Base-by-base conservation (phyloP, 2,888 invertebrate genomes). In the Epinotia nisella region DNA sequence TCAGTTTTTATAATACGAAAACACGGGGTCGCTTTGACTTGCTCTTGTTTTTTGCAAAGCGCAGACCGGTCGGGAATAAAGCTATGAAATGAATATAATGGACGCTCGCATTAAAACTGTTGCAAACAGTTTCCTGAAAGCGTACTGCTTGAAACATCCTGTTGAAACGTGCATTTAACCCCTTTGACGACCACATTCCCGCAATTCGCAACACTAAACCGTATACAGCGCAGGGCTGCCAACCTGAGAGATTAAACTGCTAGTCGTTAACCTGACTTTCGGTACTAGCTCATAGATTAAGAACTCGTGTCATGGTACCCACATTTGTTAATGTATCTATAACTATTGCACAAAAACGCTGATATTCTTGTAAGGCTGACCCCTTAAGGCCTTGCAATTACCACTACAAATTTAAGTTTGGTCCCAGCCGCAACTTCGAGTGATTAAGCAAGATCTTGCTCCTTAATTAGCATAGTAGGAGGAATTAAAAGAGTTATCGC, bases 211-310 rank as follows among this genome's bases (percentile, higher is more conserved):
- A 65, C 39, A 65, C 53, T 69, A 21, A 29, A 49, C 11, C 35
- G 29, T 39, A 51, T 21, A 49, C 49, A 55, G 61, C 29, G 24
- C 53, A 53, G 35, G 19, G 45, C 41, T 61, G 61, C 53, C 55
- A 56, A 62, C 49, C 35, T 61, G 58, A 61, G 51, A 59, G 62
- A 71, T 74, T 64, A 71, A 66, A 60, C 29, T 24, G 45, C 59
- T 58, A 53, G 61, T 64, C 56, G 64, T 58, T 61, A 74, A 60
- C 64, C 62, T 69, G 71, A 64, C 74, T 68, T 68, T 71, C 67
- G 76, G 77, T 72, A 75, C 67, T 29, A 60, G 59, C 69, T 58
- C 62, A 62, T 53, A 64, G 64, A 35, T 35, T 35, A 35, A 17
- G 64, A 17, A 19, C 5, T 21, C 19, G 19, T 53, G 35, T 51